Evolutionary conservation across 2,113 vertebrate genomes (phyloP), one percentile per base, ranked within the genome.

Genomic region (Caretta caretta): DNA sequence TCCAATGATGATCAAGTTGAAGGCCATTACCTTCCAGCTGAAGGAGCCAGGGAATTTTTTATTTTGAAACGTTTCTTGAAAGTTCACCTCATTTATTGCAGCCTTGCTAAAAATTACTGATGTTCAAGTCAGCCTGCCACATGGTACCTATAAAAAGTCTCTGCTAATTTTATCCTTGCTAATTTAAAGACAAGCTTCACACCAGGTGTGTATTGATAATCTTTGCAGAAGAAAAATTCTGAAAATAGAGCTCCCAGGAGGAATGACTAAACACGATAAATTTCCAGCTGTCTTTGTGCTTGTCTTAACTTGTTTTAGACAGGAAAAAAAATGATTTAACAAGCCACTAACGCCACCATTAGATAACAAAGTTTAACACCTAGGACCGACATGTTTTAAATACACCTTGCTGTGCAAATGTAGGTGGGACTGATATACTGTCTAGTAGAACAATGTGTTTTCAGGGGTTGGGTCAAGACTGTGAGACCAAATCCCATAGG

Each of bases 221-320:
- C 92, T 93, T 89, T 78, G 87, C n/a, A 72, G 93, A 98, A 94
- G 10, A 86, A 86, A 80, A 94, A 85, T 46, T 96, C 88, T 97
- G 94, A 94, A 97, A 98, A 98, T 38, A 97, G 96, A 96, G 76
- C 29, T 97, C 86, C 95, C 95, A 46, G 51, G 84, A 95, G 84
- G 85, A 95, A 97, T 93, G 87, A 97, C 91, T 93, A 83, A 97
- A 93, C 69, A 87, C 25, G n/a, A 96, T 62, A 9, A 85, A 3
- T 87, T 57, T 96, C 90, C 96, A 96, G 95, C 82, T 89, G 86
- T 78, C 75, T 93, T 80, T 81, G 93, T 22, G 90, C 79, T 50
- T 53, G 29, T 59, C 92, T 96, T 89, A 78, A 97, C 86, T 93
- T 96, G 92, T 88, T 87, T 89, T 83, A 92, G 94, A 96, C 87